These are phyloP conservation scores for Tachina grossa DNA, from an alignment of 2,888 invertebrate species.

Conservation along the genomic window DNA sequence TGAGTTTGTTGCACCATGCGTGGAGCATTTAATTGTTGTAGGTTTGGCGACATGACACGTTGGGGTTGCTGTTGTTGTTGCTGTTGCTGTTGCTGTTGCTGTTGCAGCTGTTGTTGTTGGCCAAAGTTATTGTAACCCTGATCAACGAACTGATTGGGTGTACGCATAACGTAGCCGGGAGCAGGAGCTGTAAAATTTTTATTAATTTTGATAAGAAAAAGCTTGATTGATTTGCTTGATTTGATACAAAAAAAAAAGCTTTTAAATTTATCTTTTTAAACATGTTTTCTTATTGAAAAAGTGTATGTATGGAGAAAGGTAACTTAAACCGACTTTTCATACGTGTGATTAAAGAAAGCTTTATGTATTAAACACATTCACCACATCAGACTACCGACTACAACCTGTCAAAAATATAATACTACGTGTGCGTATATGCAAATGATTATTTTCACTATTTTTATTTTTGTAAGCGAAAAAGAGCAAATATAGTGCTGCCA, in stretches of 20 bases:
- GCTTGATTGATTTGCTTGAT: neutral
- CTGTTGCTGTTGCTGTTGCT: slow-evolving; percentile 50
- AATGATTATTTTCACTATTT: too few relatives aligned
- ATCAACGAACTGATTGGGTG: slow-evolving; percentile 83
- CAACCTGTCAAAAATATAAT: too few relatives aligned
- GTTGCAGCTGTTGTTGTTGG: slow-evolving; percentile 63
- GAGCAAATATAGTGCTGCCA: too few relatives aligned
- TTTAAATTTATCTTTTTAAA: neutral
- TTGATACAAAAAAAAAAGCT: neutral
- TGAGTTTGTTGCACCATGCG: slow-evolving; percentile 75
- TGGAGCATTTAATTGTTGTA: slow-evolving; percentile 74
- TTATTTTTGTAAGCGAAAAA: too few relatives aligned
- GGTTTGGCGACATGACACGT: slow-evolving; percentile 82
- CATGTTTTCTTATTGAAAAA: too few relatives aligned
- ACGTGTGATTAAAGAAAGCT: too few relatives aligned
- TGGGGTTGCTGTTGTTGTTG: slow-evolving; percentile 69
- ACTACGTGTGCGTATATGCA: too few relatives aligned
- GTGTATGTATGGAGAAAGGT: too few relatives aligned
- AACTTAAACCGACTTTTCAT: too few relatives aligned
- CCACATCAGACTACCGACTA: too few relatives aligned
- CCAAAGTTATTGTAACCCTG: slow-evolving; percentile 82
- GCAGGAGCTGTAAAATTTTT: slow-evolving; percentile 74
- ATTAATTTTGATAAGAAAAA: slow-evolving; percentile 26
- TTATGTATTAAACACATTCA: too few relatives aligned
- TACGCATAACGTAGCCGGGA: slow-evolving; percentile 81